phyloP scores from a whole-genome alignment of 1,140 invertebrate genomes.

The Mercenaria mercenaria region DNA sequence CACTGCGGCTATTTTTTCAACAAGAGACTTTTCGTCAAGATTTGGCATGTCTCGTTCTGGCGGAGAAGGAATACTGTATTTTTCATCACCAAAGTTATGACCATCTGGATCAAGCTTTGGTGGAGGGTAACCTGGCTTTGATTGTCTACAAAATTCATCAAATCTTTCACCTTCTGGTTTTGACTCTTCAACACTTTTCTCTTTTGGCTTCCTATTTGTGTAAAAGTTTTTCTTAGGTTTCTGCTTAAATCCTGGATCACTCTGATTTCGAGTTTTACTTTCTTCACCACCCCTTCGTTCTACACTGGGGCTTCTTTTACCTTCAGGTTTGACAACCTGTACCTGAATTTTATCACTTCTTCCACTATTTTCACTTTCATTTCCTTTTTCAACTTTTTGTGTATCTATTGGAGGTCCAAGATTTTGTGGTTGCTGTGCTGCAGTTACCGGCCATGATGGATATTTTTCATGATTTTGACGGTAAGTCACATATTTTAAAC shows the following conservation, averaged over 20 bases:
- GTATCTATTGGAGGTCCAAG: conserved; percentile 71
- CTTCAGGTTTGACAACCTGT: conserved; percentile 24
- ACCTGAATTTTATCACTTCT: conserved; percentile 51
- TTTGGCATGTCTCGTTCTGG: conserved; percentile 90
- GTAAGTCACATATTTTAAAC: conserved; percentile 88
- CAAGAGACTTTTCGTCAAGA: conserved; percentile 70
- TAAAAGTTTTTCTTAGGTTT: conserved; percentile 65
- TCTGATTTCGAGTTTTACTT: conserved; percentile 74
- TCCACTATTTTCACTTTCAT: conserved; percentile 31
- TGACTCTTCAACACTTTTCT: conserved; percentile 20
- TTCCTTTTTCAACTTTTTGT: conserved; percentile 52
- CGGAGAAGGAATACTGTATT: conserved; percentile 91
- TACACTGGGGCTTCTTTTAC: conserved; percentile 74
- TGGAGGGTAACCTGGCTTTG: conserved; percentile 86
- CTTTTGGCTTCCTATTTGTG: conserved; percentile 53
- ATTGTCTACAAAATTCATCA: conserved; percentile 81
- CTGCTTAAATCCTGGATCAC: conserved; percentile 84
- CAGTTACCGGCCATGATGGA: conserved; percentile 91
- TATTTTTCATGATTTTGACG: conserved; percentile 93
- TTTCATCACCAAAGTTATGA: conserved; percentile 90
- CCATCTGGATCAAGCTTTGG: conserved; percentile 87
- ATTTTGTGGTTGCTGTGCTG: conserved; percentile 63
- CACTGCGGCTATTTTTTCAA: conserved; percentile 70
- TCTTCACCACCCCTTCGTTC: conserved; percentile 77
- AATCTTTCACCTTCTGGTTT: conserved; percentile 69